Base-by-base conservation (phyloP, 2,888 invertebrate species). In the Spicauda simplicius region DNA sequence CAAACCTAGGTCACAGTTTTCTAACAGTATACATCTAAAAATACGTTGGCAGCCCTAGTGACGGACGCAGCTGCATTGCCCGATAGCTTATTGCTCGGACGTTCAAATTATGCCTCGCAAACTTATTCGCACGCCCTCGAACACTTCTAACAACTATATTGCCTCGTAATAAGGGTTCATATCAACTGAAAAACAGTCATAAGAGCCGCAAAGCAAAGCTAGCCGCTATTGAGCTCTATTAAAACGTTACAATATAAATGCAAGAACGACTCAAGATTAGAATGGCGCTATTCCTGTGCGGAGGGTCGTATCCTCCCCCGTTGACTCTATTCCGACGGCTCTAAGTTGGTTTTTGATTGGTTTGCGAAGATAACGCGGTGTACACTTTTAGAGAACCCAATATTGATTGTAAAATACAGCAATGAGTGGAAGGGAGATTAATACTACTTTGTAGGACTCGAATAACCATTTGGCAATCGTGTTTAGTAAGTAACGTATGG, bases 31-130 rank as follows among this genome's bases (percentile, higher is more conserved):
- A 25, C 58, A 69, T 83, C 89, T 87, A 87, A 85, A 90, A 85
- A 90, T 90, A 91, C 82, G 76, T 85, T 89, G 88, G 84, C 90
- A 91, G 80, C 91, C 91, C 90, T 91, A 82, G 73, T 75, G 81
- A 80, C 76, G 77, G 79, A 79, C 78, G 85, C 91, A 91, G 91
- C 91, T 91, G 91, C 88, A 85, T 58, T 55, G 69, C 70, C 85
- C 85, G 85, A 88, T 90, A 90, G 85, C 88, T 87, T 89, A 88
- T 87, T 84, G 84, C 87, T 86, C 80, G 86, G 84, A 85, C 85
- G 85, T 83, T 85, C 82, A 80, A 85, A 85, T 82, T 84, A 83
- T 82, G 77, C 77, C 76, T 78, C 70, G 74, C 83, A 79, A 82
- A 77, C 70, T 75, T 76, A 77, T 73, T 74, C 69, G 73, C 72